Evolutionary conservation across 2,888 invertebrate species (phyloP), one percentile per base, ranked within the genome.

Genomic region (Ectemnius lituratus): DNA sequence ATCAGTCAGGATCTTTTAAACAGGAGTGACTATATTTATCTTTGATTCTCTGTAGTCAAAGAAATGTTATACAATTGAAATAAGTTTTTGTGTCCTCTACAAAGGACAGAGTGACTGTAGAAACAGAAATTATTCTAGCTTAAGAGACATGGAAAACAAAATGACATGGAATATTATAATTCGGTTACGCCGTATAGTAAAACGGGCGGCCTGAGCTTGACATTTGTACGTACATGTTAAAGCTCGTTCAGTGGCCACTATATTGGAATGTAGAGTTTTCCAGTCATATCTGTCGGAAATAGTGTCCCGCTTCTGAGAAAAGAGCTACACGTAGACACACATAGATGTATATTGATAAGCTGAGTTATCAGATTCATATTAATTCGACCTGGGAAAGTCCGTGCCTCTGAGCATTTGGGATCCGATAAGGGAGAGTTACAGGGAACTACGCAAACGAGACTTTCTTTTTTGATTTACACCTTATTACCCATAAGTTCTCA

Each of bases 401-500:
- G 27, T 8, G 27, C 4, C 13, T 52, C 16, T 52, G 16, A 16
- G 52, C 52, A 52, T 16, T 52, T 52, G 16, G 27, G 20, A 23
- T 23, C 23, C 23, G 23, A 23, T 23, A 56, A 27, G 37, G 67
- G 60, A 46, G 20, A 27, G 18, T 16, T 28, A 46, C 14, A 56
- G 18, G 64, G 49, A 47, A 8, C 64, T 52, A 20, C 37, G 18
- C 45, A 62, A 47, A 60, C 63, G 20, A 23, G 52, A 37, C 37
- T 71, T 62, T n/a, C 62, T 18, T 14, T 75, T 76, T 77, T 72
- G 75, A 80, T 81, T 75, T 62, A 66, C 70, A 75, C 75, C 76
- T 75, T 80, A 75, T 75, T 80, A 75, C 68, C 68, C 73, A 61
- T 52, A 52, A 52, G 52, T 27, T 13, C 28, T 67, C 52, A 65